Evolutionary conservation across 2,797 vertebrate genomes (phyloP), one percentile per base, ranked within the genome.

Genomic region (Phrynocephalus vlangalii): DNA sequence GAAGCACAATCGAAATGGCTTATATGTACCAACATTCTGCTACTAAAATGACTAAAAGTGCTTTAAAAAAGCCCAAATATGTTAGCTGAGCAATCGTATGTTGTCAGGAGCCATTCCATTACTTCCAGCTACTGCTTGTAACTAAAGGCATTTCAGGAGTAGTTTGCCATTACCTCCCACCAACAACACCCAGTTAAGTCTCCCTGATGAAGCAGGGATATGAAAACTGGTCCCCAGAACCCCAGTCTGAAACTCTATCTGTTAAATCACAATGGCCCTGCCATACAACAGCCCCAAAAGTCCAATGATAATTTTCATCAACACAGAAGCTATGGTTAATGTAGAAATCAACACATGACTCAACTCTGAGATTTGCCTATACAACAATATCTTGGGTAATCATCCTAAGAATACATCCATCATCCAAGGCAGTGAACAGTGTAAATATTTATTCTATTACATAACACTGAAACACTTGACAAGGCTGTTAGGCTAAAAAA

Each of bases 371-470:
- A 83, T 92, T 9, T 5, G 33, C 79, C 22, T 22, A 67, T 20
- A 81, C 44, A 24, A 44, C 33, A 67, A 72, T 48, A 84, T 75
- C 81, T 88, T 92, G 71, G 82, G 86, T 82, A 90, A 95, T 67
- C 89, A 86, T 85, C 91, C 5, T 79, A 5, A 72, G 22, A 88
- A 82, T 50, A 86, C 80, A 7, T 87, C 88, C 79, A 89, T 92
- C 86, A 91, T 0, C 52, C 52, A 56, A 56, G 52, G 10, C 13
- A 56, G 52, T 56, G 9, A 11, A 56, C 52, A 56, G 9, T 56
- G 0, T 72, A 73, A 93, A 89, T 3, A 56, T 0, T 87, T 91
- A 77, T 93, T 82, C 92, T 93, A 86, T 83, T 88, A 90, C 90
- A 93, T 76, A 85, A 86, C 4, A 3, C 30, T 26, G 79, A 93